These are phyloP conservation scores for Crocodylus rhombifer DNA, from an alignment of 2,797 vertebrate species.

Conservation along the genomic window DNA sequence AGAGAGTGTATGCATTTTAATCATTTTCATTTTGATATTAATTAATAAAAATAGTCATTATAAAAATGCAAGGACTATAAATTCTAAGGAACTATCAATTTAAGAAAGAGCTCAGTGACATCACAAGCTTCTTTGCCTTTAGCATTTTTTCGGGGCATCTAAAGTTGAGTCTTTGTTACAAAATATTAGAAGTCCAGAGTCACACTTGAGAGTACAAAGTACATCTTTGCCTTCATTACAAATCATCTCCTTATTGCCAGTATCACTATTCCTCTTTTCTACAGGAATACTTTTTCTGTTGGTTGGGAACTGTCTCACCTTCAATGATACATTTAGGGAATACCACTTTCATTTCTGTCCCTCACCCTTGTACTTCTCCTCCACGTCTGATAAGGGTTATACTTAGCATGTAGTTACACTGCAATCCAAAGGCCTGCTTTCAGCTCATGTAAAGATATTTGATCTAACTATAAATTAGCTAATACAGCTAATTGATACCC, in stretches of 20 bases:
- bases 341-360: neutral
- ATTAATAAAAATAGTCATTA: neutral
- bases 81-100: neutral
- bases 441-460: neutral
- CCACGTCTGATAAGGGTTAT: neutral
- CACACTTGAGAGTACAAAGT: too few relatives aligned
- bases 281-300: neutral
- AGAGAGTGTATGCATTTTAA: neutral
- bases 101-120: neutral
- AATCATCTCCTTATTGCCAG: neutral
- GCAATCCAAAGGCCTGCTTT: neutral
- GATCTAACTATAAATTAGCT: neutral
- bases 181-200: too few relatives aligned
- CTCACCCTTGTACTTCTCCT: neutral
- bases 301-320: neutral
- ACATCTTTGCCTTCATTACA: neutral
- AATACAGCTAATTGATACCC: neutral
- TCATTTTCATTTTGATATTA: neutral
- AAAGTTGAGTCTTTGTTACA: neutral
- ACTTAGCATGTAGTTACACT: neutral
- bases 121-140: neutral
- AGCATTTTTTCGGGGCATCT: neutral
- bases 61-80: too few relatives aligned
- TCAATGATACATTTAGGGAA: neutral
- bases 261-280: neutral